A percentile compares a stretch with the other conserved stretches of the same genome.
Conservation (phyloP, 2,797 vertebrate species). For the Cyclopterus lumpus region DNA sequence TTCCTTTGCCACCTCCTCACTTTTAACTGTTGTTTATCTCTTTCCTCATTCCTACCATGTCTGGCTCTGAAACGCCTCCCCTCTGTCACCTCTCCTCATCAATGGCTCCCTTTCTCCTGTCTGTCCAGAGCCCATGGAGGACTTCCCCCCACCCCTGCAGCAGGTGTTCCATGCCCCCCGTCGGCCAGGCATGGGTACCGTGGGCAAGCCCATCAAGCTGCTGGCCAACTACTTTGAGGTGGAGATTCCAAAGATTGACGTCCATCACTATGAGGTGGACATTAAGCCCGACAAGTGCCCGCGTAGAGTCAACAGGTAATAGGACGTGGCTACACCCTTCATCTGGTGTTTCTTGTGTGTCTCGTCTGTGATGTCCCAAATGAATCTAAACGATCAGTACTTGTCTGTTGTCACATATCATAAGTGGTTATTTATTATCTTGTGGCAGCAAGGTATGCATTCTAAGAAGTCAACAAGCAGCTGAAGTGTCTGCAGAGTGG, state of each 20-base stretch:
- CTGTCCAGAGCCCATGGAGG: slow-evolving; percentile 85
- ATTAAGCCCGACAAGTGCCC: slow-evolving; percentile 99
- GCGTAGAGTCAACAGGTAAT: slow-evolving; percentile 97
- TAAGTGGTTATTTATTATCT: slow-evolving; percentile 9
- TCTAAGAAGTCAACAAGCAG: slow-evolving; percentile 26
- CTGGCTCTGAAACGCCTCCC: not conserved
- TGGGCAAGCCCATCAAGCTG: slow-evolving; percentile 98
- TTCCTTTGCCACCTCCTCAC: too few relatives aligned
- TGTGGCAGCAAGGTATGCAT: slow-evolving; percentile 1
- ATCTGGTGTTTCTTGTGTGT: not conserved
- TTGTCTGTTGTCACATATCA: not conserved
- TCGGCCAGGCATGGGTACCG: slow-evolving; percentile 96
- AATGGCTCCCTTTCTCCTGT: slow-evolving; percentile 7
- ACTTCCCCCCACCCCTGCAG: slow-evolving; percentile 95
- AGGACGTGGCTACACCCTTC: not conserved
- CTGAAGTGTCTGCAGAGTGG: slow-evolving; percentile 25
- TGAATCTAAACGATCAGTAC: slow-evolving; percentile 5
- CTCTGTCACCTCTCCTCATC: slow-evolving; percentile 9
- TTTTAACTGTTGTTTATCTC: not conserved
- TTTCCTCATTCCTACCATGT: not conserved
- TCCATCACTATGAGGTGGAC: slow-evolving; percentile 99
- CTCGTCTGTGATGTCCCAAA: not conserved
- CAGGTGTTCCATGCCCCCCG: slow-evolving; percentile 99
- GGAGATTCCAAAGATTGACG: slow-evolving; percentile 99
- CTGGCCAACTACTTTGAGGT: slow-evolving; percentile 99